Conservation (phyloP, 2,113 vertebrate genomes). For the Eptesicus fuscus region DNA sequence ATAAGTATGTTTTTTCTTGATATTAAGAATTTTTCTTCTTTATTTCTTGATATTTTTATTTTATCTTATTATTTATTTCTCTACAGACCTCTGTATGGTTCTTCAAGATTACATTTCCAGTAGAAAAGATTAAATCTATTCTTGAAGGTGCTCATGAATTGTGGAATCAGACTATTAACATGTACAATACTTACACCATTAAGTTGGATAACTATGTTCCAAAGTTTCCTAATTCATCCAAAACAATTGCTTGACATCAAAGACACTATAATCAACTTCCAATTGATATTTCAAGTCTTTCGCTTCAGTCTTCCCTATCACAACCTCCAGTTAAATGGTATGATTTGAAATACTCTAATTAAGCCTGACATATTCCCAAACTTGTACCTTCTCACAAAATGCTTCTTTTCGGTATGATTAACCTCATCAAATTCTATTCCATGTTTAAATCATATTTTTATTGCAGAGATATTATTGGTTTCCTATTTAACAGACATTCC, state of each 20-base stretch:
- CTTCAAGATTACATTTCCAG: background rate
- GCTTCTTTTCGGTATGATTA: background rate
- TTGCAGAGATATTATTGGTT: background rate
- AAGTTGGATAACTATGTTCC: background rate
- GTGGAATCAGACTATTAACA: background rate
- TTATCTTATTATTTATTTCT: background rate
- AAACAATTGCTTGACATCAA: background rate
- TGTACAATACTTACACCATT: background rate
- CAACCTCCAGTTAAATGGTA: background rate
- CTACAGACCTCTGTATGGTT: background rate
- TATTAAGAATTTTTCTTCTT: background rate
- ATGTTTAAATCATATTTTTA: background rate
- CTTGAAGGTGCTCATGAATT: background rate
- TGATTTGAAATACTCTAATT: background rate
- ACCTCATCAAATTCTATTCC: background rate
- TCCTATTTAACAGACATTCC: background rate
- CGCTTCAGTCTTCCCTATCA: background rate
- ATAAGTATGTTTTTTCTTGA: background rate
- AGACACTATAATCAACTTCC: background rate
- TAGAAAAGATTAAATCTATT: background rate
- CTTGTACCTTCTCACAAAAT: background rate
- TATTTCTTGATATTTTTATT: background rate
- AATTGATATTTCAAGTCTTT: background rate
- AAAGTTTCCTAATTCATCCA: background rate
- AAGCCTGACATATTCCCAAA: background rate